Evolutionary conservation across 1,140 invertebrate genomes (phyloP), one percentile per base, ranked within the genome.

Genomic region (Phocides pigmalion): DNA sequence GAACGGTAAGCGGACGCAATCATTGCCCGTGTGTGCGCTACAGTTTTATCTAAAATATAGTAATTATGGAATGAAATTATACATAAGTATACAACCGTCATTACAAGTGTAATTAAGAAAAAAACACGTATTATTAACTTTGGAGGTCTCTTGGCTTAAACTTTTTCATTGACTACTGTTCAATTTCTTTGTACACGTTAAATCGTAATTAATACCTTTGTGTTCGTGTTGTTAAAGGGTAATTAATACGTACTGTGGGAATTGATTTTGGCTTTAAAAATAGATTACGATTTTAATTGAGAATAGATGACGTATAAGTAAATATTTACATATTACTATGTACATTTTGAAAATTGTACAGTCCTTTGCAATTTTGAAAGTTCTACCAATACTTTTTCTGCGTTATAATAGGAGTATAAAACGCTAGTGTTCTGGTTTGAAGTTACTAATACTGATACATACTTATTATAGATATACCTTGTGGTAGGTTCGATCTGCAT

Each of bases 1-100:
- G 86, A 89, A 89, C 86, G 86, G 79, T 76, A 74, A 86, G 79
- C 79, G 82, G 79, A 85, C 74, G 82, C 79, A 81, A 81, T 85
- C 79, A 76, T 69, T 68, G 72, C 56, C 50, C 39, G 65, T 47
- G 59, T 78, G 84, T 86, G 84, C 84, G 73, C 70, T 87, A 87
- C 81, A 80, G 82, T 84, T 86, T 78, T 74, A 81, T 79, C 74
- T 82, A 81, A 78, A 86, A 83, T 78, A 89, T 81, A 73, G 78
- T 84, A 82, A 87, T 89, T 84, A 82, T 63, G 53, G 72, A 68
- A 71, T 74, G 61, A 74, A 83, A 84, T 89, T 84, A 87, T 69
- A 80, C 70, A 66, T 70, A 75, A 79, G 68, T 74, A 66, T 72
- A 65, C 62, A 61, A 62, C 64, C 64, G 42, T 62, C 68, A 76